phyloP scores from a whole-genome alignment of 2,797 vertebrate species.

The Oreochromis grahami region DNA sequence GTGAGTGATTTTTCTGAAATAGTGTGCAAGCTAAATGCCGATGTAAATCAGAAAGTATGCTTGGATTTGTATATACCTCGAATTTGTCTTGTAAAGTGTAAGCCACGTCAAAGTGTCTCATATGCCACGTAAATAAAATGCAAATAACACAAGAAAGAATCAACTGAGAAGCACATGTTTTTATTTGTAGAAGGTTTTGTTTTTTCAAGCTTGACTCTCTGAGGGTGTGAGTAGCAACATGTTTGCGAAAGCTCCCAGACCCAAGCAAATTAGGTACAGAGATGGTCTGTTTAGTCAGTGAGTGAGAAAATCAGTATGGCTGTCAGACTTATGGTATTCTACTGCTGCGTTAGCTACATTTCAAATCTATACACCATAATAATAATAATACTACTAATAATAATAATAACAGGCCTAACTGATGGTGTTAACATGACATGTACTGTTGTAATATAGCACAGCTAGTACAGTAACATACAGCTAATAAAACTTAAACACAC shows the following conservation, averaged over 20 bases:
- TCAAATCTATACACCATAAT: not conserved
- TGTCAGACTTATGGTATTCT: not conserved
- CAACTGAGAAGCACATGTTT: constrained; percentile 3
- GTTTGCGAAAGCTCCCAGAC: not conserved
- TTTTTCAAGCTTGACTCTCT: not conserved
- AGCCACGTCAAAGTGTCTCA: not conserved
- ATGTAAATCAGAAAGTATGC: not conserved
- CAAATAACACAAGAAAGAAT: constrained; percentile 1
- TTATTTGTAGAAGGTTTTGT: not conserved
- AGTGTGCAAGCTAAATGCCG: not conserved
- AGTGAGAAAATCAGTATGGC: not conserved
- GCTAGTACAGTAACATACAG: not conserved
- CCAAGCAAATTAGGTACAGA: constrained; percentile 10
- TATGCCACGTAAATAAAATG: constrained; percentile 30
- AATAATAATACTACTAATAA: not conserved
- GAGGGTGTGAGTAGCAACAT: not conserved
- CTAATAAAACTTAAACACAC: not conserved
- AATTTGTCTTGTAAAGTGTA: constrained; percentile 50
- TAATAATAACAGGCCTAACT: not conserved
- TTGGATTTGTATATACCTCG: not conserved
- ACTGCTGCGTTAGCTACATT: not conserved
- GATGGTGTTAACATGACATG: not conserved
- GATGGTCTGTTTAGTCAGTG: not conserved
- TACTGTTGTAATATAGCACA: not conserved
- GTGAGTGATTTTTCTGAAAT: not conserved